Conservation (phyloP, 2,113 vertebrate species). For the Caranx melampygus region DNA sequence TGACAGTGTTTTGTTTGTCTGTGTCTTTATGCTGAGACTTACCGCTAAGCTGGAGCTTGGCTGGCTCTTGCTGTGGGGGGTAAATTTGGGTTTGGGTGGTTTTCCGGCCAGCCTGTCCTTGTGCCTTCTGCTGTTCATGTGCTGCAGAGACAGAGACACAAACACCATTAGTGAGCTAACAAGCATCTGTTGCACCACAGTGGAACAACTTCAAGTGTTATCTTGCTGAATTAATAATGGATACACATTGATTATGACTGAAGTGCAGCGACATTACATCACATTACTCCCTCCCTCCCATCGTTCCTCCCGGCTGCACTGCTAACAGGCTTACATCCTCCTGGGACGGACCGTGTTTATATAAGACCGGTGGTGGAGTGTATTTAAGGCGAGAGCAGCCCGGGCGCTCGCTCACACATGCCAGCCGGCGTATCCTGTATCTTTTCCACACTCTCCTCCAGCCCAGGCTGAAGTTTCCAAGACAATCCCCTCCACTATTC, state of each 20-base stretch:
- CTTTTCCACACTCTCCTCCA: conserved; percentile 31
- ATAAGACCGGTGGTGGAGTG: conserved; percentile 40
- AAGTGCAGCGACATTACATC: conserved; percentile 56
- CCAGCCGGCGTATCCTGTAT: conserved; percentile 32
- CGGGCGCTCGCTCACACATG: conserved; percentile 22
- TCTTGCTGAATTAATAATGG: conserved; percentile 67
- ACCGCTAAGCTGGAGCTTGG: conserved; percentile 91
- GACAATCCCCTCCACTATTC: conserved; percentile 23
- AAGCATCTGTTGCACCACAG: conserved; percentile 63
- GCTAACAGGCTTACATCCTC: conserved; percentile 44
- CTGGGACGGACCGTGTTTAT: conserved; percentile 48
- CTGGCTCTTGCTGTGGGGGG: conserved; percentile 93
- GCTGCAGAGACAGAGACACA: conserved; percentile 81
- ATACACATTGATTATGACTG: conserved; percentile 39
- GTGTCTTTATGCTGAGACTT: conserved; percentile 75
- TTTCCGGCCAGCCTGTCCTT: conserved; percentile 97
- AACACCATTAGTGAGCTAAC: conserved; percentile 57
- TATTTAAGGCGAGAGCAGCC: conserved; percentile 43
- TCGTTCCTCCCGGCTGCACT: conserved; percentile 33
- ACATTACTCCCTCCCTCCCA: conserved; percentile 42
- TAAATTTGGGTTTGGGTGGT: conserved; percentile 93
- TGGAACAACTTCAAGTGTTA: conserved; percentile 61
- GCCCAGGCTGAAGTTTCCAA: conserved; percentile 1
- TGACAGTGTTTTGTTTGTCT: conserved; percentile 57
- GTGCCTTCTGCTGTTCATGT: conserved; percentile 98